Conservation (phyloP, 2,113 vertebrate genomes). For the Seriola rivoliana region DNA sequence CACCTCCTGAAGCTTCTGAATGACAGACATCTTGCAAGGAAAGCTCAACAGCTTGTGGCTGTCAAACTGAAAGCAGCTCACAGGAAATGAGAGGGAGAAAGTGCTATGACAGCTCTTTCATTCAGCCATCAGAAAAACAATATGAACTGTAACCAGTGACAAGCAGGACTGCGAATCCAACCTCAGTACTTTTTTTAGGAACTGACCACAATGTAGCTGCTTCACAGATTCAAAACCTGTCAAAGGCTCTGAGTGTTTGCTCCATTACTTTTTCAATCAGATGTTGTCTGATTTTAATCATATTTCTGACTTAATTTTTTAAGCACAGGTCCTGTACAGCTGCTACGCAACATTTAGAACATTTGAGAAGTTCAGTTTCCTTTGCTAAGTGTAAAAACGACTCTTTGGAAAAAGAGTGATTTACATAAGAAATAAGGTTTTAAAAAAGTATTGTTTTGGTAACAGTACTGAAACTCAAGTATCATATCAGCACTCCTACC, state of each 20-base stretch:
- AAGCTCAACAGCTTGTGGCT: background rate
- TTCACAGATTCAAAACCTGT: too few species aligned
- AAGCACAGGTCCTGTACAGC: too few species aligned
- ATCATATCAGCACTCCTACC: background rate
- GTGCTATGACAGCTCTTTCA: background rate
- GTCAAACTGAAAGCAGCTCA: conserved; percentile 45
- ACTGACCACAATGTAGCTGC: background rate
- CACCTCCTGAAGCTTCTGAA: conserved; percentile 2
- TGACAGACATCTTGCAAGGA: background rate
- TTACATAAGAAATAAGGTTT: background rate
- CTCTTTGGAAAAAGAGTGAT: background rate
- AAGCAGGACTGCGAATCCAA: background rate
- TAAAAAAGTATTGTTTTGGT: background rate
- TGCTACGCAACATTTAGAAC: background rate
- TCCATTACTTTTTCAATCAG: too few species aligned
- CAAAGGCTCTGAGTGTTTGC: too few species aligned
- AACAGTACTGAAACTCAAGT: background rate
- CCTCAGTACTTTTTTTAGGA: background rate
- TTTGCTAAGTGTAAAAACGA: too few species aligned
- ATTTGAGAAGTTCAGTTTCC: background rate
- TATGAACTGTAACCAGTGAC: conserved; percentile 4
- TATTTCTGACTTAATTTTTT: too few species aligned
- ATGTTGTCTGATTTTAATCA: too few species aligned
- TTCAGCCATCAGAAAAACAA: conserved; percentile 13
- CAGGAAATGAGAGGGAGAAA: conserved; percentile 58